Evolutionary conservation across 2,797 vertebrate genomes (phyloP).

Genomic region (Phataginus tricuspis): DNA sequence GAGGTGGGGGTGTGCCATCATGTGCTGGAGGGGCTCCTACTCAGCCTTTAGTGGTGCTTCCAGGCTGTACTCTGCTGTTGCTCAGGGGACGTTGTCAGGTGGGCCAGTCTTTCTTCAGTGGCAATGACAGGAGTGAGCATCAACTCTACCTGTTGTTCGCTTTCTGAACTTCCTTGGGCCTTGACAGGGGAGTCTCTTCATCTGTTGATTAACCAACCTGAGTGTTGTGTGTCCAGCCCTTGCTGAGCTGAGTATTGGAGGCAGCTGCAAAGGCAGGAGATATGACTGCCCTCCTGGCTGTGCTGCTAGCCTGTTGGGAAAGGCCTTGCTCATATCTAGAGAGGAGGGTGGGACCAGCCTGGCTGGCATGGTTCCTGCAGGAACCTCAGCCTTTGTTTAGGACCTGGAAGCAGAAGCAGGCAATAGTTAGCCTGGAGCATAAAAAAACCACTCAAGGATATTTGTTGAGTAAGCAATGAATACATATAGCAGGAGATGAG

Average conservation of each 20-base stretch:
- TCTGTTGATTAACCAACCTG: background rate
- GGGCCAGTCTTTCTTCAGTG: background rate
- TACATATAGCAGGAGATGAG: background rate
- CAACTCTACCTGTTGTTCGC: background rate
- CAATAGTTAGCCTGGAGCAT: background rate
- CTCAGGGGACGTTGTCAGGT: background rate
- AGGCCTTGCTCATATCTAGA: background rate
- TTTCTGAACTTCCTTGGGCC: background rate
- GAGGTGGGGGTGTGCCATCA: fast-evolving
- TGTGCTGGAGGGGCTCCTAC: background rate
- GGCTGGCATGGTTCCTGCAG: background rate
- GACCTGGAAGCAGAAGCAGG: background rate
- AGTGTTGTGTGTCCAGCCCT: background rate
- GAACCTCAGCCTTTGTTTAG: background rate
- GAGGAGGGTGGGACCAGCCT: fast-evolving
- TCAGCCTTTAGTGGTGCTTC: background rate
- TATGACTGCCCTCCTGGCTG: too few relatives aligned
- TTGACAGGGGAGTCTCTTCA: background rate
- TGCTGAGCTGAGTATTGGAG: background rate
- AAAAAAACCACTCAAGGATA: background rate
- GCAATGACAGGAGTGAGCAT: fast-evolving
- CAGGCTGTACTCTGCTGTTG: background rate
- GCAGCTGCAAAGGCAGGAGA: background rate
- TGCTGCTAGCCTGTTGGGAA: background rate
- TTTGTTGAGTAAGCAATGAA: background rate